A percentile compares a stretch with the other conserved stretches of the same genome.
Conservation (phyloP, 2,888 invertebrate species). For the Agrotis exclamationis region DNA sequence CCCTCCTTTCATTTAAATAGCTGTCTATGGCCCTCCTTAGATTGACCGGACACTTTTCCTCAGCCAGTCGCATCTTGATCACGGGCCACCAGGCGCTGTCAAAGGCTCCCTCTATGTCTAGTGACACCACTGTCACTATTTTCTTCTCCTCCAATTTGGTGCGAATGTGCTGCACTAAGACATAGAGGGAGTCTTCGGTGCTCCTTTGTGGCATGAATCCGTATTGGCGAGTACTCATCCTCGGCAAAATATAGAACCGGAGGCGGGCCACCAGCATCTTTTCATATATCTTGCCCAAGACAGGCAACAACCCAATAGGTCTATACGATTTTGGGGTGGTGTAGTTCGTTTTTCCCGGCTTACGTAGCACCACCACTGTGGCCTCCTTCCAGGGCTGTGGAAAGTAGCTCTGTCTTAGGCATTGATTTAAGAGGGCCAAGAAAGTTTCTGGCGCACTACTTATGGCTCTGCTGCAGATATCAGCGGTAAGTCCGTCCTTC, state of each 20-base stretch:
- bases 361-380: neutral
- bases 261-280: neutral
- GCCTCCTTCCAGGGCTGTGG: neutral
- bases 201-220: too few species aligned
- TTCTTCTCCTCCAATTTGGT: too few species aligned
- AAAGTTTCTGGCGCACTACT: accelerated
- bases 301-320: neutral
- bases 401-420: neutral
- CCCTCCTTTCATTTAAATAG: neutral
- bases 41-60: neutral
- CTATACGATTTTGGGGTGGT: neutral
- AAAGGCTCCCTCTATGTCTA: too few species aligned
- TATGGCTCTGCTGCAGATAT: neutral
- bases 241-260: too few species aligned
- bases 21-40: neutral
- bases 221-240: too few species aligned
- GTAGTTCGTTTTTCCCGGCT: neutral
- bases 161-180: too few species aligned
- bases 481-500: neutral
- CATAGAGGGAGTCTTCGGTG: too few species aligned
- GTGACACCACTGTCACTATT: too few species aligned
- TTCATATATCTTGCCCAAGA: neutral
- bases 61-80: too few species aligned
- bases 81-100: too few species aligned
- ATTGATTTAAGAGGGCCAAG: neutral